Percentiles rank a stretch among this genome's conserved stretches.
Conservation (phyloP, 2,113 vertebrate species). For the Prinia subflava region DNA sequence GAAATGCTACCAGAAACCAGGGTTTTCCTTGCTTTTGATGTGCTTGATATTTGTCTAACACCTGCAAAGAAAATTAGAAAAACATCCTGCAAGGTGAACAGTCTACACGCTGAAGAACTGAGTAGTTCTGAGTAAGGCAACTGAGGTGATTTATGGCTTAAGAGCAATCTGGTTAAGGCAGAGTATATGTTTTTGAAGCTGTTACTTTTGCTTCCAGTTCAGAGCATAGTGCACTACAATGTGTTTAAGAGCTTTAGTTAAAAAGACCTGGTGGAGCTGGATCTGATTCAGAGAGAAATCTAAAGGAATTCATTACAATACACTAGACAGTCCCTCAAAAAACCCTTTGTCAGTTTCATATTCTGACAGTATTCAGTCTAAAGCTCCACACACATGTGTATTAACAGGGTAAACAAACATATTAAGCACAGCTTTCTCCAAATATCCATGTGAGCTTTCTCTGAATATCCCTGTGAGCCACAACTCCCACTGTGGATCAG, state of each 20-base stretch:
- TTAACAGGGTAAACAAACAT: background rate
- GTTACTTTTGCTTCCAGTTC: background rate
- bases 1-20: background rate
- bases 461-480: background rate
- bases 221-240: background rate
- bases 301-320: background rate
- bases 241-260: background rate
- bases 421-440: background rate
- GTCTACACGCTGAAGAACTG: background rate
- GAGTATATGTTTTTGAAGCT: background rate
- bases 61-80: background rate
- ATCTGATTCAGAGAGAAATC: background rate
- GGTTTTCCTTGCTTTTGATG: background rate
- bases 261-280: background rate
- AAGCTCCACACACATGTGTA: background rate
- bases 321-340: background rate
- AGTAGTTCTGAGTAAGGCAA: slow-evolving; percentile 3
- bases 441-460: too few species aligned
- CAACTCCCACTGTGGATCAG: background rate
- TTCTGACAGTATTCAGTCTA: background rate
- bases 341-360: rapidly evolving
- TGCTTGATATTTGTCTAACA: background rate
- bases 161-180: background rate
- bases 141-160: background rate
- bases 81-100: background rate